These are phyloP conservation scores for Hafferia zeledoni DNA, from an alignment of 2,797 vertebrate genomes.

Conservation along the genomic window DNA sequence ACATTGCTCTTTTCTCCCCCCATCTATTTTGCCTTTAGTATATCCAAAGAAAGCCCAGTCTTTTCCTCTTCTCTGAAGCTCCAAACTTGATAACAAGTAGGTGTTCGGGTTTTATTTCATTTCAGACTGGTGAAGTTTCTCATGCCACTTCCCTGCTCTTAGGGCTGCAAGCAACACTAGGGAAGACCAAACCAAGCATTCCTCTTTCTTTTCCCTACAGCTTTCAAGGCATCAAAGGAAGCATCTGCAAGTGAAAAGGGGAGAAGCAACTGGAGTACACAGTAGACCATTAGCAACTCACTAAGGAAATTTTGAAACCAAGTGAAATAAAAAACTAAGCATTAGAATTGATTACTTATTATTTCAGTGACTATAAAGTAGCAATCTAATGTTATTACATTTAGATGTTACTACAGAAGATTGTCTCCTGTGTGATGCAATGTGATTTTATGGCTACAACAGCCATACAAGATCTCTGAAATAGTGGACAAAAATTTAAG, in stretches of 20 bases:
- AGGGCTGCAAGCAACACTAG: not conserved
- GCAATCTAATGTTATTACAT: not conserved
- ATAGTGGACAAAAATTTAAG: not conserved
- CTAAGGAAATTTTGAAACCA: not conserved
- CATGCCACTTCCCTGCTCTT: not conserved
- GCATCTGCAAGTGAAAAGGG: not conserved
- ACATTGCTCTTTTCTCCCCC: not conserved
- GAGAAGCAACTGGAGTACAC: not conserved
- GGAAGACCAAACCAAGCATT: not conserved
- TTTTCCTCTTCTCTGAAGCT: not conserved
- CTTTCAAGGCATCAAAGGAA: not conserved
- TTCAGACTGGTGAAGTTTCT: not conserved
- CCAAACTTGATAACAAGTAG: not conserved
- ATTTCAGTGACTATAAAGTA: not conserved
- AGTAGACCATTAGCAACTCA: not conserved
- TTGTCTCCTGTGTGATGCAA: not conserved
- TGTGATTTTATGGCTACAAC: not conserved
- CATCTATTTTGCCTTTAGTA: not conserved
- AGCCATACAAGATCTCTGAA: not conserved
- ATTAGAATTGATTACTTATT: not conserved
- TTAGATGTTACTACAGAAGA: not conserved
- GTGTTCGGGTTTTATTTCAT: not conserved
- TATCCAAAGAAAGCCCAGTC: not conserved
- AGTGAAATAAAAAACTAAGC: not conserved
- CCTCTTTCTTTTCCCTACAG: not conserved